phyloP scores from a whole-genome alignment of 1,140 invertebrate genomes.

The Wasmannia auropunctata region DNA sequence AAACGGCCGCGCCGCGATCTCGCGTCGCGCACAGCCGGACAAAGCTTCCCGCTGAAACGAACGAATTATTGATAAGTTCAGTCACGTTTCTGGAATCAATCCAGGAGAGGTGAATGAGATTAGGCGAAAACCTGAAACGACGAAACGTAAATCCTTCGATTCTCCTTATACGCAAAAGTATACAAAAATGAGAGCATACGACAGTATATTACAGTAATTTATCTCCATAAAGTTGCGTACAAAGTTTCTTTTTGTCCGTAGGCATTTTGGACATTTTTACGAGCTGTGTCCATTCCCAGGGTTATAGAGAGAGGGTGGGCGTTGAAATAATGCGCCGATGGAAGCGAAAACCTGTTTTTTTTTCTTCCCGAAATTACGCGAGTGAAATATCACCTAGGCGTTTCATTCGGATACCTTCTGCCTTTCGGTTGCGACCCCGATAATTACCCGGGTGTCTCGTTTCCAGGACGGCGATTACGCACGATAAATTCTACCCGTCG shows the following conservation, averaged over 20 bases:
- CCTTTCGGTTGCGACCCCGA: not conserved
- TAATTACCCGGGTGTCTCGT: constrained; percentile 28
- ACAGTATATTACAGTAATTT: not conserved
- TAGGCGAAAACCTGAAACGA: too few species aligned
- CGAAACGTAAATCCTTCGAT: not conserved
- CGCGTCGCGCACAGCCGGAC: constrained; percentile 9
- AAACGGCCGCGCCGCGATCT: constrained; percentile 41
- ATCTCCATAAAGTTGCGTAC: not conserved
- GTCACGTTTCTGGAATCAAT: not conserved
- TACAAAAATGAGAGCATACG: not conserved
- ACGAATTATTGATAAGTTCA: not conserved
- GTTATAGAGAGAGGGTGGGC: not conserved
- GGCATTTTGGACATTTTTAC: not conserved
- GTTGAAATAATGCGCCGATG: not conserved
- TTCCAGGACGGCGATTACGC: constrained; percentile 19
- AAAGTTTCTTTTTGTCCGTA: not conserved
- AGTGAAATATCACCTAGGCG: constrained; percentile 1
- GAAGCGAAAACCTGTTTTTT: not conserved
- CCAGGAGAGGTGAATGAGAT: not conserved
- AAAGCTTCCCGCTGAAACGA: too few species aligned
- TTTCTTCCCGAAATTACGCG: not conserved
- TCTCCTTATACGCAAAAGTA: not conserved
- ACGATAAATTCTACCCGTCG: constrained; percentile 26
- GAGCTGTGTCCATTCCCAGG: not conserved
- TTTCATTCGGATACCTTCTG: not conserved